phyloP scores from a whole-genome alignment of 2,113 vertebrate species.

The Chionodraco myersi region DNA sequence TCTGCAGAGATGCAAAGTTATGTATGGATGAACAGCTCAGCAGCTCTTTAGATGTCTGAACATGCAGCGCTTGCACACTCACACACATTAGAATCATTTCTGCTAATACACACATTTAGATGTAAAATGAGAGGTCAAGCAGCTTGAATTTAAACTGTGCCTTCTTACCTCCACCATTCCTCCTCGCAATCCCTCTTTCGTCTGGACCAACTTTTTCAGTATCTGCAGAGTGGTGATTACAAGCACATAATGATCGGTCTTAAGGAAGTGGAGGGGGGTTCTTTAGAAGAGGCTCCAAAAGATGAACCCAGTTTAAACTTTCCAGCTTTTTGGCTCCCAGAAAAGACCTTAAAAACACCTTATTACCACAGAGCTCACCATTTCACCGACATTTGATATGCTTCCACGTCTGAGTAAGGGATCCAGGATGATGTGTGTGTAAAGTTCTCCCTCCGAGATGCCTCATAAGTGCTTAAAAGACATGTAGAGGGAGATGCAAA shows the following conservation, averaged over 20 bases:
- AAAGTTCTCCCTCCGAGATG: constrained; percentile 64
- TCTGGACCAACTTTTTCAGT: constrained; percentile 59
- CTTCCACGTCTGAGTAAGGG: constrained; percentile 69
- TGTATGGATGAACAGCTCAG: constrained; percentile 75
- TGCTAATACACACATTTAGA: constrained; percentile 64
- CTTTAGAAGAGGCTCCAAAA: constrained; percentile 63
- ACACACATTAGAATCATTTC: constrained; percentile 18
- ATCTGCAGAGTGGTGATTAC: constrained; percentile 73
- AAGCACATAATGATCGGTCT: constrained; percentile 73
- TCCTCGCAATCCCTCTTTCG: constrained; percentile 35
- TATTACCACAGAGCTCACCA: constrained; percentile 66
- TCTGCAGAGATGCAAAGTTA: constrained; percentile 65
- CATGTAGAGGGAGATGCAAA: constrained; percentile 79
- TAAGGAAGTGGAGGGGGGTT: constrained; percentile 31
- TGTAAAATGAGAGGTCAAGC: constrained; percentile 67
- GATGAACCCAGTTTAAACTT: constrained; percentile 76
- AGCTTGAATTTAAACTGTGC: constrained; percentile 57
- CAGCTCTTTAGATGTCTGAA: constrained; percentile 63
- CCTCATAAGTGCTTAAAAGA: constrained; percentile 83
- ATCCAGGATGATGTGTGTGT: constrained; percentile 69
- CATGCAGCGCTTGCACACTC: neutral
- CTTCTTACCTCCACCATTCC: constrained; percentile 60
- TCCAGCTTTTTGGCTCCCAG: constrained; percentile 59
- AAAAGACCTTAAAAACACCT: constrained; percentile 74
- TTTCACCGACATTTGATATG: constrained; percentile 79